Evolutionary conservation across 2,888 invertebrate species (phyloP), one percentile per base, ranked within the genome.

Genomic region (Mythimna impura): DNA sequence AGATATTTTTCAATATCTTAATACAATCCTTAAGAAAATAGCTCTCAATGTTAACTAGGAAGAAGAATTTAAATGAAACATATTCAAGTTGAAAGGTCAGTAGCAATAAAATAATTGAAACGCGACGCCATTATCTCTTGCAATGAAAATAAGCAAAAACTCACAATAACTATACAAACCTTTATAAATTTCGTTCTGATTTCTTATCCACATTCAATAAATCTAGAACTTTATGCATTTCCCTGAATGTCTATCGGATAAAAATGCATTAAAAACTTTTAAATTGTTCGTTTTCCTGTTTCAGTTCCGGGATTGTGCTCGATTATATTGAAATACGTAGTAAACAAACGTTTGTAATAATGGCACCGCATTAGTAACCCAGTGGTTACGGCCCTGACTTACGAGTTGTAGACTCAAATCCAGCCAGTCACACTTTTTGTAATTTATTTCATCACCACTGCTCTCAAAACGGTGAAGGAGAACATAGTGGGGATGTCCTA

Each of bases 111-210:
- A 66, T 66, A 47, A 47, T 20, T 47, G 17, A 47, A 47, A 47
- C 47, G 43, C 40, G 47, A 25, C 8, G 12, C 12, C 7, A 1
- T 25, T 30, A 36, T 55, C 20, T 25, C 14, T n/a, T 3, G 62
- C 47, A 57, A 62, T 62, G 10, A 43, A 52, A 66, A 74, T 36
- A 66, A 62, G 30, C 40, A 72, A 50, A 25, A 55, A 75, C 66
- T 50, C 10, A 50, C 34, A 20, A 34, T 4, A 34, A 12, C 25
- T 34, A 34, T n/a, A 55, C 12, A 55, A 61, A 55, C 47, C 40
- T 65, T 61, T 20, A 25, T 17, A 47, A 73, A 43, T 36, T 17
- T 55, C 40, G 12, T 34, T 54, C n/a, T 12, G n/a, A 50, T 40
- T 58, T 47, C n/a, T 63, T 43, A 12, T 34, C 43, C 8, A 22